Evolutionary conservation across 2,888 invertebrate genomes (phyloP), one percentile per base, ranked within the genome.

Genomic region (Poecilus cupreus): DNA sequence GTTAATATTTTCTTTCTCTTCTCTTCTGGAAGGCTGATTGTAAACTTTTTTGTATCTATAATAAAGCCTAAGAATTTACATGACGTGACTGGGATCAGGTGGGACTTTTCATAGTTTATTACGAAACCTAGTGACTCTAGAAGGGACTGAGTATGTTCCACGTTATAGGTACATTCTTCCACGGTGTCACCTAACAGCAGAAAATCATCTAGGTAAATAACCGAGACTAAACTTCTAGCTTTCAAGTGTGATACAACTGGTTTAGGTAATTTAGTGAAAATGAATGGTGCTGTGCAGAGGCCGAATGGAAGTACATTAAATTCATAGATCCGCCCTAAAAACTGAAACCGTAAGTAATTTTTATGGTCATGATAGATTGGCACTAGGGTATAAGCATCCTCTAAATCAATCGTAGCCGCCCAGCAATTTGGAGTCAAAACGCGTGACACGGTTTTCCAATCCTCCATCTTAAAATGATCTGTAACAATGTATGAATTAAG

Each of bases 181-280:
- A 37, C 46, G 0, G 83, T 57, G 8, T 74, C 60, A 10, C 83
- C 83, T n/a, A 84, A 51, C 10, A 83, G 26, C 8, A 85, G 57
- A 82, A 85, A 83, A 81, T 85, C 84, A 49, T 85, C 84, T 24
- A 85, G 51, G 72, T 83, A 85, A n/a, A 85, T 43, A 11, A 83
- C 83, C 22, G 83, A 84, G 4, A 82, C 18, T 6, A 85, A 81
- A 26, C 83, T 80, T 37, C 16, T 11, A 6, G 18, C 13, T 39
- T 79, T 70, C 16, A 83, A 32, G 16, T 74, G 10, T 10, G 20
- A 16, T 10, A 83, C 18, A 11, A 82, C 72, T 2, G 83, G 83
- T 57, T 83, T 84, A 72, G 83, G 39, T 26, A 84, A 22, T 64
- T 83, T 84, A 10, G 83, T 84, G 70, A 84, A 84, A 13, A 83